Conservation (phyloP, 2,888 invertebrate species). For the Syritta pipiens region DNA sequence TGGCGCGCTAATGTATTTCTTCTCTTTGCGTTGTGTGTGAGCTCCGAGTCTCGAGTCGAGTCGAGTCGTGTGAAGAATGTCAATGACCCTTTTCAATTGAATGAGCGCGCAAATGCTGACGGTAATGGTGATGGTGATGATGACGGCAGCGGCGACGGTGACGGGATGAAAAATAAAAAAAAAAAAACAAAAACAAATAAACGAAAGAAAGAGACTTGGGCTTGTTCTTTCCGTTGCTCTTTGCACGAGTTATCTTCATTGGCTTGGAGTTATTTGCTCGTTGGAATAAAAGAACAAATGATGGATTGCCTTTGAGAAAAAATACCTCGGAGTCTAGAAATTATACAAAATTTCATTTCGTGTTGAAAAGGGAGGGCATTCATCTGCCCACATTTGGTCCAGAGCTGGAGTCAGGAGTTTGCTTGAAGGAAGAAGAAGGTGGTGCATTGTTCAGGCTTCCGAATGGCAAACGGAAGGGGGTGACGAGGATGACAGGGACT, state of each 20-base stretch:
- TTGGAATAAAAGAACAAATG: background rate
- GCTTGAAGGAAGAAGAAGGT: too few relatives aligned
- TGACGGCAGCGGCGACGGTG: slow-evolving; percentile 34
- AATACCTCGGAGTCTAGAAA: too few relatives aligned
- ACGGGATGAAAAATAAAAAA: slow-evolving; percentile 13
- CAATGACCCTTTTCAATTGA: slow-evolving; percentile 66
- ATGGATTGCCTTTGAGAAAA: too few relatives aligned
- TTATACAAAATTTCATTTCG: background rate
- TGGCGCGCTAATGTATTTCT: slow-evolving; percentile 11
- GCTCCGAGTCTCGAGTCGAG: too few relatives aligned
- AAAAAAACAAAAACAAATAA: slow-evolving; percentile 10
- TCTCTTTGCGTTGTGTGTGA: slow-evolving; percentile 36
- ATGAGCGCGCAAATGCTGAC: slow-evolving; percentile 53
- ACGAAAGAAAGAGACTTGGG: slow-evolving; percentile 37
- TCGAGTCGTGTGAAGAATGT: slow-evolving; percentile 48
- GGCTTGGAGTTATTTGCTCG: slow-evolving; percentile 8
- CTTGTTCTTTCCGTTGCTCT: slow-evolving; percentile 44
- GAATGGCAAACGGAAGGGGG: too few relatives aligned
- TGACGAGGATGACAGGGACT: too few relatives aligned
- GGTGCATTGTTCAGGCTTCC: too few relatives aligned
- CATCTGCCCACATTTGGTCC: too few relatives aligned
- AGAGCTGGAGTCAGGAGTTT: too few relatives aligned
- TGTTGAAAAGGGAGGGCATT: too few relatives aligned
- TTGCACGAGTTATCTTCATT: slow-evolving; percentile 39
- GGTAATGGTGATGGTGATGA: slow-evolving; percentile 20